Evolutionary conservation across 2,888 invertebrate genomes (phyloP).

Genomic region (Opisthograptis luteolata): DNA sequence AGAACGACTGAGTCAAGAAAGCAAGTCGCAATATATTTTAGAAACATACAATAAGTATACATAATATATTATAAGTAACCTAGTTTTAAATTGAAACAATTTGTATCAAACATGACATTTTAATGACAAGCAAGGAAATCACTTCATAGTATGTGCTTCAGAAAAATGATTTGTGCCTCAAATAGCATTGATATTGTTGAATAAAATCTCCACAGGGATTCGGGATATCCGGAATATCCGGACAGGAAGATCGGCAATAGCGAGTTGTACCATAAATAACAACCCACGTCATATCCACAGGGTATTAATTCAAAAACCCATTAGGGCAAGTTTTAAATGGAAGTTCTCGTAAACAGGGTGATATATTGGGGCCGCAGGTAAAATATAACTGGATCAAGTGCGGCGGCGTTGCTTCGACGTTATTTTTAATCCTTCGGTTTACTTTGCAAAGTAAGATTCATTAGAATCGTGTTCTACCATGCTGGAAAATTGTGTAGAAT

Average conservation of each 20-base stretch:
- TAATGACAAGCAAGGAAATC: constrained; percentile 26
- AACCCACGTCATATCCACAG: constrained; percentile 57
- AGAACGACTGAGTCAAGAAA: too few species aligned
- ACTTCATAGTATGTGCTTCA: too few species aligned
- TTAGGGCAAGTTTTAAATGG: constrained; percentile 70
- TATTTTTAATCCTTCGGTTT: constrained; percentile 47
- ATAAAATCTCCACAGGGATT: constrained; percentile 30
- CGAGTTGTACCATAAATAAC: constrained; percentile 58
- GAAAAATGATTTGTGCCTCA: constrained; percentile 24
- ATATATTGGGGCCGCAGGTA: constrained; percentile 55
- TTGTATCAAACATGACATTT: constrained; percentile 1
- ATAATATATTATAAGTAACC: too few species aligned
- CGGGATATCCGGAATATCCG: constrained; percentile 36
- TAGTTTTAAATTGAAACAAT: not conserved
- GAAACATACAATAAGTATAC: too few species aligned
- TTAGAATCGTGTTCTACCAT: constrained; percentile 34
- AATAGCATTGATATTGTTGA: constrained; percentile 34
- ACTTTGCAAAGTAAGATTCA: constrained; percentile 43
- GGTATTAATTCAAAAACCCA: constrained; percentile 71
- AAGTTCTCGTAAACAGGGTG: constrained; percentile 60
- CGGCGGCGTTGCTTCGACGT: constrained; percentile 30
- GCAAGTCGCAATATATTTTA: too few species aligned
- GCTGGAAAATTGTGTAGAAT: constrained; percentile 27
- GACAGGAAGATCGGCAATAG: constrained; percentile 46
- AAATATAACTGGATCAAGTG: constrained; percentile 49